Conservation (phyloP, 2,113 vertebrate species). For the Motacilla tschutschensis region DNA sequence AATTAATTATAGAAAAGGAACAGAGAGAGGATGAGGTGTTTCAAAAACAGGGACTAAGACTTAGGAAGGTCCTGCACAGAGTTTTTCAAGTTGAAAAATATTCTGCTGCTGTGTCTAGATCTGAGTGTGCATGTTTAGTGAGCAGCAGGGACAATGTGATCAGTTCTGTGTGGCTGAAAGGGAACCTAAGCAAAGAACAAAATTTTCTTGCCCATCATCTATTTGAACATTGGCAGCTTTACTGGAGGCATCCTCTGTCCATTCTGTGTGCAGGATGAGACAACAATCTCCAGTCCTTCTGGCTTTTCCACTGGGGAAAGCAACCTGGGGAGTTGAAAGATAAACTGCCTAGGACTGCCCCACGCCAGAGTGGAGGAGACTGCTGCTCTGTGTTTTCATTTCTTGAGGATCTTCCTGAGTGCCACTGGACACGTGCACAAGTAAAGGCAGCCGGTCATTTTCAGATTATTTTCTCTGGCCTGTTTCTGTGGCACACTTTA, state of each 20-base stretch:
- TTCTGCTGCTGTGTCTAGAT: neutral
- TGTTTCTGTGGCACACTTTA: neutral
- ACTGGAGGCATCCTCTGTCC: neutral
- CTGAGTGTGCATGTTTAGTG: neutral
- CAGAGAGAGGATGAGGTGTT: neutral
- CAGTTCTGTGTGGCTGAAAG: neutral
- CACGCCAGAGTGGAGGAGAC: neutral
- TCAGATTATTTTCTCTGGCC: neutral
- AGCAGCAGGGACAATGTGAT: neutral
- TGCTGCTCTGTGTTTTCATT: neutral
- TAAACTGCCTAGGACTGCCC: neutral
- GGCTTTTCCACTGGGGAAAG: neutral
- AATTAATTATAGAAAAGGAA: neutral
- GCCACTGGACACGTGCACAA: neutral
- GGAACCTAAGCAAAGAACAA: neutral
- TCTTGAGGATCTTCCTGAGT: neutral
- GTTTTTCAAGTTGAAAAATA: neutral
- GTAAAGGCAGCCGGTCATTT: neutral
- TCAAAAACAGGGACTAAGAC: neutral
- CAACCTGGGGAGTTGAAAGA: neutral
- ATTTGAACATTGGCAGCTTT: neutral
- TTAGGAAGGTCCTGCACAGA: neutral
- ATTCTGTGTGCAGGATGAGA: fast-evolving
- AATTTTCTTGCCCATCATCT: neutral
- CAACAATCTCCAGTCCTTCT: neutral